A percentile compares a stretch with the other conserved stretches of the same genome.
Evolutionary conservation across 2,797 vertebrate genomes (phyloP).

Genomic region (Scarus forsteni): DNA sequence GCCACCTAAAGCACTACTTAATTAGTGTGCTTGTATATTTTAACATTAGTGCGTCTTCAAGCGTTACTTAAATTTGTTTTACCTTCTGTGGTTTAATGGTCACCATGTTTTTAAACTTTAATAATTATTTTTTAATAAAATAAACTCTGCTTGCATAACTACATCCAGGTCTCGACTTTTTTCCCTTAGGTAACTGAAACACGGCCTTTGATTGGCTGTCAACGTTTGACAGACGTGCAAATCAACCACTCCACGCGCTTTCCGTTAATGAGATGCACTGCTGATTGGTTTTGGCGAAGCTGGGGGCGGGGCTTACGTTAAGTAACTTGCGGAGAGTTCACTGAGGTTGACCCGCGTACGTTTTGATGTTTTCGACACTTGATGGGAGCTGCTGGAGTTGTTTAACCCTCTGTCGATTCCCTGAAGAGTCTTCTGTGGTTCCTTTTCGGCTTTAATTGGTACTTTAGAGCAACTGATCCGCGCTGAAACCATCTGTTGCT

Average conservation of each 20-base stretch:
- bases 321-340: constrained; percentile 54
- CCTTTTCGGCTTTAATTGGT: not conserved
- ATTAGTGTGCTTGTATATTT: not conserved
- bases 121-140: no score
- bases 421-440: not conserved
- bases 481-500: not conserved
- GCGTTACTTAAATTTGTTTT: no score
- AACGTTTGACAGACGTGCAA: not conserved
- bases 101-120: not conserved
- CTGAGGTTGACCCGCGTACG: rapidly evolving
- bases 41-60: no score
- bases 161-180: not conserved
- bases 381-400: not conserved
- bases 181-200: constrained; percentile 57
- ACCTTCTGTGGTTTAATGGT: not conserved
- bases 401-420: no score
- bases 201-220: constrained; percentile 46
- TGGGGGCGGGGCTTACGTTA: constrained; percentile 39
- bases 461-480: not conserved
- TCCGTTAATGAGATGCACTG: not conserved
- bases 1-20: no score
- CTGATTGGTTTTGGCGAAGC: constrained; percentile 54
- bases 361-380: not conserved
- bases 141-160: not conserved
- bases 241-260: constrained; percentile 44